Conservation (phyloP, 1,140 invertebrate species). For the Drosophila suzukii region DNA sequence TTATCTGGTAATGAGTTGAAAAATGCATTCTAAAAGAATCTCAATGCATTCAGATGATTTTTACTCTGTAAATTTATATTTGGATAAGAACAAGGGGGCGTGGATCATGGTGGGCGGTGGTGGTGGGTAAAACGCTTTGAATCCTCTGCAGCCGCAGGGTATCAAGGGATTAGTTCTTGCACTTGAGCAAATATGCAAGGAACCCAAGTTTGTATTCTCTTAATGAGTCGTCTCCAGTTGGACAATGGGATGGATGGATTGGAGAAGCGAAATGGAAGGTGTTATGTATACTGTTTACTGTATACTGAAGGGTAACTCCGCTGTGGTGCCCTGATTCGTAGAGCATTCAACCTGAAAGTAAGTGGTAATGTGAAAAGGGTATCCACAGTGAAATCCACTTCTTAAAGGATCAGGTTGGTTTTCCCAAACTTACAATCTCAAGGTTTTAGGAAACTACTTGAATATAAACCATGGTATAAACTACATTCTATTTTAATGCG, state of each 20-base stretch:
- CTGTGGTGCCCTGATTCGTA: neutral
- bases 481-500: no score
- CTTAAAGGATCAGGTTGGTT: no score
- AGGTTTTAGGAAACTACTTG: no score
- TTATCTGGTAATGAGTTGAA: no score
- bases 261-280: conserved; percentile 6
- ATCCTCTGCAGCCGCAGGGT: conserved; percentile 44
- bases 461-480: no score
- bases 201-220: conserved; percentile 52
- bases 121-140: conserved; percentile 31
- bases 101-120: conserved; percentile 9
- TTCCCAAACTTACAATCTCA: no score
- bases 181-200: conserved; percentile 56
- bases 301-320: conserved; percentile 6
- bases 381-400: neutral
- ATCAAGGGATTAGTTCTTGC: conserved; percentile 46
- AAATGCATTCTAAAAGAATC: no score
- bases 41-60: neutral
- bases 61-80: conserved; percentile 21
- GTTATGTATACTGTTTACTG: neutral
- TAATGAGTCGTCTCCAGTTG: conserved; percentile 37
- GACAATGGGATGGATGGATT: conserved; percentile 23
- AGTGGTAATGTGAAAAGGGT: neutral
- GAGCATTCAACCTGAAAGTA: neutral
- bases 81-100: conserved; percentile 7